These are phyloP conservation scores for Lottia scabra DNA, from an alignment of 2,888 invertebrate genomes.

Conservation along the genomic window DNA sequence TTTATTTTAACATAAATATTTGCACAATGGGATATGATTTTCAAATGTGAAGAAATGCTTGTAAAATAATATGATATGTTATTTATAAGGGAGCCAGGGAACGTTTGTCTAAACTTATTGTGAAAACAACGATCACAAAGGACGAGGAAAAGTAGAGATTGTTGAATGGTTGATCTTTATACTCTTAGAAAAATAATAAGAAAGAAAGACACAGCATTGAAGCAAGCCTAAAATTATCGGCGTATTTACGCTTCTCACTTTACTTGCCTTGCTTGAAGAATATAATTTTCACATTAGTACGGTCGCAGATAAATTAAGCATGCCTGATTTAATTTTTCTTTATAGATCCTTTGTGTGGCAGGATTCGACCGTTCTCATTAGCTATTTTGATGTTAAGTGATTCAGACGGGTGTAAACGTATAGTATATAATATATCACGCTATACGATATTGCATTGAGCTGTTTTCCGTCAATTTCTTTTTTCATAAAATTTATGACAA, in stretches of 20 bases:
- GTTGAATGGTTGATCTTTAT: background rate
- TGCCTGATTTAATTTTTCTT: background rate
- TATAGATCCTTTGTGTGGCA: background rate
- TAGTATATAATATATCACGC: background rate
- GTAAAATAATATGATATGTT: background rate
- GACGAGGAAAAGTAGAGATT: background rate
- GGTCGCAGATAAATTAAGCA: background rate
- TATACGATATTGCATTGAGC: background rate
- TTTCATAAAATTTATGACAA: no score
- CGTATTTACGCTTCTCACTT: background rate
- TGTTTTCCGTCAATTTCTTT: no score
- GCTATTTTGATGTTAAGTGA: background rate
- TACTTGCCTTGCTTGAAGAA: background rate
- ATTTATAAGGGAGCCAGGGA: background rate
- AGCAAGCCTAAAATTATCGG: background rate
- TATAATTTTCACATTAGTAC: constrained; percentile 3
- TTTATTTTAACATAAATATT: no score
- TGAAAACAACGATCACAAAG: background rate
- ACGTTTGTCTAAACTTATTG: background rate
- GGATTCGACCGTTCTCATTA: background rate
- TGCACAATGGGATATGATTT: no score
- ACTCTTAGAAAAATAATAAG: background rate
- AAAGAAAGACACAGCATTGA: background rate
- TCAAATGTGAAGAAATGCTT: no score
- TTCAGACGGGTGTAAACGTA: background rate